phyloP scores from a whole-genome alignment of 2,113 vertebrate genomes.

The zebrafish (Danio rerio) region GRCz12tu NC_133181.1:53747001-53747500 shows the following conservation, averaged over 20 bases:
- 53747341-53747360: not conserved
- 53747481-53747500: no score
- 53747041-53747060: constrained; percentile 33
- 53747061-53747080: not conserved
- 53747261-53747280: not conserved
- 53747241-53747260: not conserved
- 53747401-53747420: not conserved
- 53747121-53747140: not conserved
- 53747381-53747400: not conserved
- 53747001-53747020: constrained; percentile 15
- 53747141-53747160: not conserved
- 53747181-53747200: not conserved
- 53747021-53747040: constrained; percentile 25
- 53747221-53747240: not conserved
- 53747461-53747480: no score
- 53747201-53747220: not conserved
- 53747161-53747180: not conserved
- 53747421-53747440: no score
- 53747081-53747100: not conserved
- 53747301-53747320: constrained; percentile 5
- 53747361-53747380: not conserved
- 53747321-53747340: not conserved
- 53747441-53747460: no score
- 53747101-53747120: constrained; percentile 18
- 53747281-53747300: not conserved